Conservation (phyloP, 1,140 invertebrate species). For the Scaptomyza graminum region DNA sequence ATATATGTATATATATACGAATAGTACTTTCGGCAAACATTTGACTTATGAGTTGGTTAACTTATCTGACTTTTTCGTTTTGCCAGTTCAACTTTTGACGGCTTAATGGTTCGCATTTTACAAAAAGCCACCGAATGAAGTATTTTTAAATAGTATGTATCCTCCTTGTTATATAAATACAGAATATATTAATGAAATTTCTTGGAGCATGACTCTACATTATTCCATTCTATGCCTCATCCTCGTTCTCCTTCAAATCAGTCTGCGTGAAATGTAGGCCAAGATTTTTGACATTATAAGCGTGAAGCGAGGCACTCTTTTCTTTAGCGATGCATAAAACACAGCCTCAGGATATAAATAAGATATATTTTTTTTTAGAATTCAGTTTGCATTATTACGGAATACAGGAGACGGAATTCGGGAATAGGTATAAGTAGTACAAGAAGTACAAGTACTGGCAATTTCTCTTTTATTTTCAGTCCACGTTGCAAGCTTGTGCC, state of each 20-base stretch:
- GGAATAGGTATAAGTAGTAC: neutral
- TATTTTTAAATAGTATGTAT: neutral
- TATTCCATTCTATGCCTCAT: conserved; percentile 5
- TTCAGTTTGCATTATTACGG: conserved; percentile 48
- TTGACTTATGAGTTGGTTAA: conserved; percentile 71
- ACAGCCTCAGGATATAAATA: conserved; percentile 80
- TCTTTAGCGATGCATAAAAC: conserved; percentile 55
- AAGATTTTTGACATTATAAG: conserved; percentile 74
- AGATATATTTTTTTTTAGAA: conserved; percentile 75
- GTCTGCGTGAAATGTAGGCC: conserved; percentile 61
- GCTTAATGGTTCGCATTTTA: conserved; percentile 11
- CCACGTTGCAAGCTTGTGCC: conserved; percentile 30
- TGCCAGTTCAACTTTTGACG: conserved; percentile 45
- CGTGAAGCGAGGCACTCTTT: conserved; percentile 24
- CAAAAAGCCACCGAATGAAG: neutral
- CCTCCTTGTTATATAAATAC: neutral
- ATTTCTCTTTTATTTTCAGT: conserved; percentile 30
- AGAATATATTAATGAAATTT: neutral
- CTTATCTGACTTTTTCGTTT: conserved; percentile 40
- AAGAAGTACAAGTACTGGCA: conserved; percentile 9
- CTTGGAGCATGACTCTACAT: neutral
- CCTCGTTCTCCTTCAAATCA: conserved; percentile 14
- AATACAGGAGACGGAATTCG: neutral
- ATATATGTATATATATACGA: neutral
- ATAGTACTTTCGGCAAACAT: conserved; percentile 64